phyloP scores from a whole-genome alignment of 2,888 invertebrate genomes.

The Drosophila tripunctata region DNA sequence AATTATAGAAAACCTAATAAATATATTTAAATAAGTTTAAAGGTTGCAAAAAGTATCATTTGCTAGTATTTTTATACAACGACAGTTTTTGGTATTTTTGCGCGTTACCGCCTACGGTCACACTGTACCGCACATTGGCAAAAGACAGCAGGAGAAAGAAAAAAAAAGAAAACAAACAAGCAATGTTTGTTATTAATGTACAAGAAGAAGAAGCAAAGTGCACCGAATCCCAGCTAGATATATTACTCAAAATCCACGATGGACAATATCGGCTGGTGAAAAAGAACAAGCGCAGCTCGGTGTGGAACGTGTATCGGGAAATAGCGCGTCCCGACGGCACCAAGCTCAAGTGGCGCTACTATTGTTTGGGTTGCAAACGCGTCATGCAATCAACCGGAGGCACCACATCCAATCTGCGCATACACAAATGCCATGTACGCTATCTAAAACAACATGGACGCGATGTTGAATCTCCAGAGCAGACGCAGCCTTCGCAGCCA shows the following conservation, averaged over 20 bases:
- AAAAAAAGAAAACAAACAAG: too few relatives aligned
- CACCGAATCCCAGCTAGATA: constrained; percentile 63
- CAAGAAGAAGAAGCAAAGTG: constrained; percentile 57
- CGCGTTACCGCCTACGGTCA: constrained; percentile 7
- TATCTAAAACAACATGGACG: constrained; percentile 50
- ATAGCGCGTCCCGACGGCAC: constrained; percentile 55
- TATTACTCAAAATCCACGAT: constrained; percentile 53
- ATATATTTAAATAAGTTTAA: neutral
- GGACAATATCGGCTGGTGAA: constrained; percentile 51
- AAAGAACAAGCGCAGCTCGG: constrained; percentile 51
- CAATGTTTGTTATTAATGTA: constrained; percentile 62
- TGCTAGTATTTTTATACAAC: neutral
- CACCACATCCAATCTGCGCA: constrained; percentile 65
- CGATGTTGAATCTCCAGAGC: neutral
- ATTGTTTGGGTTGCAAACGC: constrained; percentile 58
- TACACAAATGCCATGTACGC: constrained; percentile 67
- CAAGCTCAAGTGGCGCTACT: constrained; percentile 47
- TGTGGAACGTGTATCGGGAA: constrained; percentile 64
- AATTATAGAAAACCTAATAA: too few relatives aligned
- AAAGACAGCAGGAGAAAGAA: too few relatives aligned
- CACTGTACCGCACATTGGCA: constrained; percentile 21
- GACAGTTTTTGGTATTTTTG: too few relatives aligned
- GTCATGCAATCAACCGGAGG: constrained; percentile 72
- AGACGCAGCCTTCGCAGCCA: neutral
- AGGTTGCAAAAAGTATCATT: neutral